A percentile compares a stretch with the other conserved stretches of the same genome.
phyloP scores from a whole-genome alignment of 2,113 vertebrate genomes.

The Pongo abelii region DNA sequence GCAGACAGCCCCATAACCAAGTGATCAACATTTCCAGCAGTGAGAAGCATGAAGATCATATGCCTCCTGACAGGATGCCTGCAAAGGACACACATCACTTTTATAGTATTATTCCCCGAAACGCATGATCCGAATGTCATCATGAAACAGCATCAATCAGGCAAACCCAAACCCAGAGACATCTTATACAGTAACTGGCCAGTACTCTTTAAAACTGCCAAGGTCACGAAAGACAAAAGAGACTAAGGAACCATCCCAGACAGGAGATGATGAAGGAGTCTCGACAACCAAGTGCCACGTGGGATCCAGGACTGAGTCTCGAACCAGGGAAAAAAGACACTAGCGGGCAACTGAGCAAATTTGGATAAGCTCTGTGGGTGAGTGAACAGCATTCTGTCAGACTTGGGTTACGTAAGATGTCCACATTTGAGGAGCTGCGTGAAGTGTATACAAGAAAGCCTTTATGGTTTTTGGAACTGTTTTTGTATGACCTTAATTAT shows the following conservation, averaged over 20 bases:
- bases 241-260: not conserved
- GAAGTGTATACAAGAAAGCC: not conserved
- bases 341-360: not conserved
- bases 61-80: rapidly evolving
- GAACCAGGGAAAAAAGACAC: not conserved
- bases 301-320: not conserved
- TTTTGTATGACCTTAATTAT: not conserved
- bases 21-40: too few species aligned
- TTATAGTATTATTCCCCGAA: rapidly evolving
- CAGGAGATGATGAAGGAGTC: not conserved
- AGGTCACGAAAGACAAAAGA: not conserved
- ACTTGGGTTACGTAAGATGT: not conserved
- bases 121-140: not conserved
- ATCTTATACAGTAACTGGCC: not conserved
- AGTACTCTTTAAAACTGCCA: not conserved
- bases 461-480: not conserved
- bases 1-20: not conserved
- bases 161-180: not conserved
- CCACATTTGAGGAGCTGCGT: not conserved
- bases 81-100: not conserved
- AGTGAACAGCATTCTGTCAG: not conserved
- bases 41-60: rapidly evolving
- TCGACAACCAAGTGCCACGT: not conserved
- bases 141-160: not conserved
- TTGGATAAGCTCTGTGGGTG: not conserved